A percentile compares a stretch with the other conserved stretches of the same genome.
Evolutionary conservation across 2,113 vertebrate species (phyloP).

Genomic region (Isurus oxyrinchus): DNA sequence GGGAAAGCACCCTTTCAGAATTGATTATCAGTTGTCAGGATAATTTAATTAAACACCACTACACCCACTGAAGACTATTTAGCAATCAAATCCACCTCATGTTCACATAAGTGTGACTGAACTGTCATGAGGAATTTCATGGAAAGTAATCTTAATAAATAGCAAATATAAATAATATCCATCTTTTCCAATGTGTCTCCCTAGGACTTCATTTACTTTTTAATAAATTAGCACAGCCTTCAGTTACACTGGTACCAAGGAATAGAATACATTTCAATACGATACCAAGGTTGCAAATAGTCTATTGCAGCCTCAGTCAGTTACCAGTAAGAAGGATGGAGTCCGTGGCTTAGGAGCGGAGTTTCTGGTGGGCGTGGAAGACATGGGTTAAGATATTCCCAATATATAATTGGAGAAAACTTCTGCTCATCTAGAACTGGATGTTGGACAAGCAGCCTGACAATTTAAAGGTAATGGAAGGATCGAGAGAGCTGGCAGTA

Average conservation of each 20-base stretch:
- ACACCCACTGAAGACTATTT: background rate
- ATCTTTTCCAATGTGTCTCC: background rate
- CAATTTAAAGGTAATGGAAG: too few species aligned
- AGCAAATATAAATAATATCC: background rate
- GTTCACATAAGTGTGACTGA: background rate
- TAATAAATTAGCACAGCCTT: background rate
- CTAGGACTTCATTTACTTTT: background rate
- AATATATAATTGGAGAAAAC: too few species aligned
- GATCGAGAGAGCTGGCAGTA: too few species aligned
- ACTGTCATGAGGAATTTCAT: background rate
- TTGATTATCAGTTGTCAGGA: conserved; percentile 4
- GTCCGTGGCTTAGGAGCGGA: too few species aligned
- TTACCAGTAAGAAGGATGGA: too few species aligned
- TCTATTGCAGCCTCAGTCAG: too few species aligned
- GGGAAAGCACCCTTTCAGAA: background rate
- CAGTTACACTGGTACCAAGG: background rate
- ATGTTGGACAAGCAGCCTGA: too few species aligned
- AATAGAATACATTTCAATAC: background rate
- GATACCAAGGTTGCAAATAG: too few species aligned
- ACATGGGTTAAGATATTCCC: too few species aligned
- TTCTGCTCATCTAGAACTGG: too few species aligned
- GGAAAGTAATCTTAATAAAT: conserved; percentile 22
- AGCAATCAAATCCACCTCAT: background rate
- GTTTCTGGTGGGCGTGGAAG: background rate
- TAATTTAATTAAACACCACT: conserved; percentile 23